Conservation (phyloP, 2,888 invertebrate genomes). For the Schizaphis graminum region DNA sequence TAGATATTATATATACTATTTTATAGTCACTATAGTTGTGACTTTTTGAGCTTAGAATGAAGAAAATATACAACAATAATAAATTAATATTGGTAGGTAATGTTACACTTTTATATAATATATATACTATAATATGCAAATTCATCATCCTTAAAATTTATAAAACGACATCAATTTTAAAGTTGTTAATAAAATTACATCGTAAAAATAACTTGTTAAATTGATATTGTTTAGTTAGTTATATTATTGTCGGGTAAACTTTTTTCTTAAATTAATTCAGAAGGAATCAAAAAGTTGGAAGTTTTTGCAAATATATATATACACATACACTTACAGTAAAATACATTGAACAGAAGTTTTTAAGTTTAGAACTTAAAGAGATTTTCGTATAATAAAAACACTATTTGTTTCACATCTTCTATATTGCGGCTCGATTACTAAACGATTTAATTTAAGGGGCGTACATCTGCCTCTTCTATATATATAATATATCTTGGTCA, state of each 20-base stretch:
- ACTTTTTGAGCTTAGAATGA: background rate
- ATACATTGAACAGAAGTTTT: background rate
- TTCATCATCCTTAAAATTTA: background rate
- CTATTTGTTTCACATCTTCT: slow-evolving; percentile 5
- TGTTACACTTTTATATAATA: background rate
- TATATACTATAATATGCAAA: slow-evolving; percentile 7
- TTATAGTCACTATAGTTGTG: background rate
- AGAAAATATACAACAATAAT: background rate
- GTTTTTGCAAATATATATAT: background rate
- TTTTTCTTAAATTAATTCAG: slow-evolving; percentile 19
- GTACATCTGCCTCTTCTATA: background rate
- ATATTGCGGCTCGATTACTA: background rate
- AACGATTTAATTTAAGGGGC: slow-evolving; percentile 17
- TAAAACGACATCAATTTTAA: slow-evolving; percentile 15
- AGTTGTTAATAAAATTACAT: slow-evolving; percentile 2
- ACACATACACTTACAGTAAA: background rate
- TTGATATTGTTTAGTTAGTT: background rate
- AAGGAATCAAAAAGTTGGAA: slow-evolving; percentile 16
- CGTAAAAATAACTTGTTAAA: slow-evolving; percentile 41
- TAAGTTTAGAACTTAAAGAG: background rate
- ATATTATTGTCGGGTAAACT: slow-evolving; percentile 16
- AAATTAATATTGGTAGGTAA: background rate
- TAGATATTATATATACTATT: too few species aligned
- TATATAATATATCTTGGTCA: background rate
- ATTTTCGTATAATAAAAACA: slow-evolving; percentile 19